A percentile compares a stretch with the other conserved stretches of the same genome.
Evolutionary conservation across 1,140 invertebrate species (phyloP).

Genomic region (Lerema accius): DNA sequence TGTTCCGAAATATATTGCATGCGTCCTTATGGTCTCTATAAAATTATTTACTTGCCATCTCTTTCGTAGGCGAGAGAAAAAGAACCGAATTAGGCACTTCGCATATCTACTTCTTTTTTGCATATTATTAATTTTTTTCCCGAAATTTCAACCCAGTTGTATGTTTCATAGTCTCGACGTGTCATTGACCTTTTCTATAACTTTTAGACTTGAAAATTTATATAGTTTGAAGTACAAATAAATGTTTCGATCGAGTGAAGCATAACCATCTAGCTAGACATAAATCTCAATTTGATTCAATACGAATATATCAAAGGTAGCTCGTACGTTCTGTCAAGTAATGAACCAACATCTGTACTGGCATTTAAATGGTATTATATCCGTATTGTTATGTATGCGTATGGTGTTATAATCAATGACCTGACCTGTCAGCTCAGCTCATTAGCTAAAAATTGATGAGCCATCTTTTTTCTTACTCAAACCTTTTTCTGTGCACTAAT

Average conservation of each 20-base stretch:
- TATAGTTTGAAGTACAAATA: not conserved
- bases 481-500: conserved; percentile 28
- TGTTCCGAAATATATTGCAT: no score
- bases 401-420: conserved; percentile 29
- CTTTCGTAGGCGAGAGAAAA: no score
- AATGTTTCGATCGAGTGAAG: not conserved
- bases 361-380: conserved; percentile 22
- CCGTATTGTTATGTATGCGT: no score
- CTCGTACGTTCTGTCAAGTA: conserved; percentile 2
- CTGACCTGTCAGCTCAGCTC: conserved; percentile 20
- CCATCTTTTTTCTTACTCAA: conserved; percentile 15
- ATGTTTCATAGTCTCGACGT: no score
- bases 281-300: not conserved
- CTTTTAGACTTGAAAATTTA: not conserved
- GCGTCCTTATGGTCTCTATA: no score
- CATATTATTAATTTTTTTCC: not conserved
- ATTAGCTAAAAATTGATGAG: conserved; percentile 32
- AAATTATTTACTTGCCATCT: no score
- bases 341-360: conserved; percentile 10
- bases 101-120: not conserved
- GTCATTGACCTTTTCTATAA: not conserved
- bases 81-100: no score
- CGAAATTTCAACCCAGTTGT: no score
- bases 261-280: no score
- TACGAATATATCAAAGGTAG: conserved; percentile 7